Base-by-base conservation (phyloP, 2,797 vertebrate genomes). In the Sebastes minor region DNA sequence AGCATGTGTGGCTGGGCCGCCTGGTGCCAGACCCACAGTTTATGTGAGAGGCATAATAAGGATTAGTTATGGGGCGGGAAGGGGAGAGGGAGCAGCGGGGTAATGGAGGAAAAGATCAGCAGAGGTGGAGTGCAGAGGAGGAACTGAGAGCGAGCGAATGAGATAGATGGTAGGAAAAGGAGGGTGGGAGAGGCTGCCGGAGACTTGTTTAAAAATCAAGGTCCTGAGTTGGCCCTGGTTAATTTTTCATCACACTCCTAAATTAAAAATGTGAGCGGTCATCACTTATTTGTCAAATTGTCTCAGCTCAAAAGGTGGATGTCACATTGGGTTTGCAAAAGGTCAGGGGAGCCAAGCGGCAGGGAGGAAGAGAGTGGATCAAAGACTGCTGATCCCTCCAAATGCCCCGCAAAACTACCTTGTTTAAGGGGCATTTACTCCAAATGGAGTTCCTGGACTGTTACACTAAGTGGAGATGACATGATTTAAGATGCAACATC, bases 241-340 rank as follows among this genome's bases (percentile, higher is more conserved):
- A 95, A 96, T 95, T 95, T 96, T 96, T 96, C 83, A 96, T 95
- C 85, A 70, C 72, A 71, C 89, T 92, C 23, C 81, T 96, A 94
- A 96, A 96, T 96, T 91, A 95, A 95, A 96, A 95, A 96, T 96
- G 94, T 94, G 94, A 93, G 82, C 74, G 90, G 94, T 95, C 95
- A 95, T 96, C 93, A 94, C 91, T 95, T 95, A 96, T 95, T 95
- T 95, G 95, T 96, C 94, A 95, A 89, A 94, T 89, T 91, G 80
- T 91, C 89, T 94, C 63, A 64, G 90, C 79, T 90, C 81, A 85
- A 93, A 94, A 91, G 88, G 91, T 84, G 86, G 87, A 93, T 84
- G 92, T 94, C 95, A 95, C 91, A 88, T 91, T 74, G 84, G 90
- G 91, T 95, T 95, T 94, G 88, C 80, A 23, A 90, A 93, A 94